Base-by-base conservation (phyloP, 2,888 invertebrate species). In the Mimumesa dahlbomi region DNA sequence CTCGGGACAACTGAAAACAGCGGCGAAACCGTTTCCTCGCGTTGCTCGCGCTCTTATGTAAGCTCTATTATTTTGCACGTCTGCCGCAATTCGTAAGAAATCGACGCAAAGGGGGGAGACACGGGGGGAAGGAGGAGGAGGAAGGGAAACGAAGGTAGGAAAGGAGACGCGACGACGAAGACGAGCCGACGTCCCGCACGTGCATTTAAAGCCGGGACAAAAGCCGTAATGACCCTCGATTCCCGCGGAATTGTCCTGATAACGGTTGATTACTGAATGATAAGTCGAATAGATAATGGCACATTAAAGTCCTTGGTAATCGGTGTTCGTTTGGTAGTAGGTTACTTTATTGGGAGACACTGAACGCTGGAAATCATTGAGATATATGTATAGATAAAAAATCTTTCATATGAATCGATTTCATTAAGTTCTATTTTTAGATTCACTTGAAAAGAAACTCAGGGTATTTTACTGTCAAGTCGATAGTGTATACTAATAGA, bases 61-160 rank as follows among this genome's bases (percentile, higher is more conserved):
- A 87, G 76, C 62, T 65, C 81, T 82, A 83, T 85, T 84, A 87
- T 87, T 85, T 85, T 83, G 75, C 78, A 50, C 77, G 79, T 77
- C 75, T 79, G 81, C 82, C 80, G 80, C 79, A 79, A 81, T 74
- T 77, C 57, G 74, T 64, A 72, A 77, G 80, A 77, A 81, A 76
- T 69, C 75, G 73, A 49, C n/a, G n/a, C 75, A 63, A 54, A 64
- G 73, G 71, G 73, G 19, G 11, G 43, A 19, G 22, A 31, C 11
- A 46, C 2, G 13, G 1, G 9, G 14, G 18, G 34, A 16, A 11
- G 7, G 31, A 16, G 40, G 13, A 11, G 7, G 11, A 21, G 43
- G 21, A 25, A 2, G 11, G 11, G n/a, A n/a, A 36, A 36, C 36
- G 36, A 11, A 4, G 13, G 22, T 9, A 53, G 29, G 25, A 14